phyloP scores from a whole-genome alignment of 2,113 vertebrate species.

The Egretta garzetta region DNA sequence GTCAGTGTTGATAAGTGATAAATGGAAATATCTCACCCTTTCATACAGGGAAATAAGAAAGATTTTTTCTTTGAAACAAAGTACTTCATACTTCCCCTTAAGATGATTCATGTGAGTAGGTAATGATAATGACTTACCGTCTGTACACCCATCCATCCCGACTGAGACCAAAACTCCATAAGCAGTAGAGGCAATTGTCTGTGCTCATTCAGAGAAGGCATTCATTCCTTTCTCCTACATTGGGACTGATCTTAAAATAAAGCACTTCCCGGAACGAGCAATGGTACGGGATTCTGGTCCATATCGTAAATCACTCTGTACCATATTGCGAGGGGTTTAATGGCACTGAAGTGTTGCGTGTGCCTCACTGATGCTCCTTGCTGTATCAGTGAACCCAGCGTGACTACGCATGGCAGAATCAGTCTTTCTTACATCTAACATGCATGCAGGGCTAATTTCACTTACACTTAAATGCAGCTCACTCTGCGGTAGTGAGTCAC shows the following conservation, averaged over 20 bases:
- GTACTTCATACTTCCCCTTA: conserved; percentile 33
- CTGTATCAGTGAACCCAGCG: background rate
- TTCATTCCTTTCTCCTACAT: background rate
- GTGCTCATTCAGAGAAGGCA: conserved; percentile 14
- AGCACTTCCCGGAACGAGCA: background rate
- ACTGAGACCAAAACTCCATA: background rate
- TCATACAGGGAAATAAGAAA: conserved; percentile 34
- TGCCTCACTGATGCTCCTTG: fast-evolving
- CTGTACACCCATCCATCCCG: conserved; percentile 41
- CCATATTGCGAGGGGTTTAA: background rate
- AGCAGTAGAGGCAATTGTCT: conserved; percentile 13
- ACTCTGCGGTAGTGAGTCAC: background rate
- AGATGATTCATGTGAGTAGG: conserved; percentile 56
- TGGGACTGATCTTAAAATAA: conserved; percentile 20
- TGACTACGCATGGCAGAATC: background rate
- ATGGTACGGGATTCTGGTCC: background rate
- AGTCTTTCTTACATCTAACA: background rate
- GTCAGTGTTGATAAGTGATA: conserved; percentile 35
- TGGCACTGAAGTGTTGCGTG: background rate
- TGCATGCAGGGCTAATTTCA: background rate
- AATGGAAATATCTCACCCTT: conserved; percentile 39
- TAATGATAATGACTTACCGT: conserved; percentile 59
- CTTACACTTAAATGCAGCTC: background rate
- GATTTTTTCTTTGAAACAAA: conserved; percentile 44
- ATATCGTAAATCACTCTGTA: background rate